Conservation (phyloP, 2,888 invertebrate genomes). For the Smittia aterrima region DNA sequence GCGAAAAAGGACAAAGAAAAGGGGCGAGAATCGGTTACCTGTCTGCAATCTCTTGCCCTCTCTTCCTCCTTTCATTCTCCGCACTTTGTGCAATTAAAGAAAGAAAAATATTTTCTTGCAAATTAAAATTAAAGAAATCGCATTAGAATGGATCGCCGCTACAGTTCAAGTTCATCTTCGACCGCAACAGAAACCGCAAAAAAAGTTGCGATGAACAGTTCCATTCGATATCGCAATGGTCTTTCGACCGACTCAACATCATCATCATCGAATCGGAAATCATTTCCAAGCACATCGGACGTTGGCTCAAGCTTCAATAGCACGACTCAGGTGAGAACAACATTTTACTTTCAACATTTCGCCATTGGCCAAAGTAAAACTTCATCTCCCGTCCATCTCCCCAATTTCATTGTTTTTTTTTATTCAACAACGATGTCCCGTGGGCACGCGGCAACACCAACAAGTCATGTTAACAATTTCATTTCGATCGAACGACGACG, state of each 20-base stretch:
- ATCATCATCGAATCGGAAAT: conserved; percentile 1
- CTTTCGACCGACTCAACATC: background rate
- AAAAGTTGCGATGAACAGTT: conserved; percentile 7
- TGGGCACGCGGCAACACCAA: conserved; percentile 3
- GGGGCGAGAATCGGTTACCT: background rate
- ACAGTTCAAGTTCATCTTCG: conserved; percentile 21
- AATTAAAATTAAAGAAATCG: background rate
- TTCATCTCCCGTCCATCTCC: background rate
- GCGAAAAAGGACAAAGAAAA: background rate
- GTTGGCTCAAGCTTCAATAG: background rate
- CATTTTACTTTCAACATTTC: conserved; percentile 16
- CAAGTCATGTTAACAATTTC: background rate
- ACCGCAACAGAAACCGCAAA: conserved; percentile 12
- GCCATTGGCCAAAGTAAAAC: background rate
- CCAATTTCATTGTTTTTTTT: background rate
- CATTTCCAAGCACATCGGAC: conserved; percentile 5
- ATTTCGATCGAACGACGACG: background rate
- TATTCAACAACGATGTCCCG: background rate
- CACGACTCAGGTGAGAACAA: conserved; percentile 18
- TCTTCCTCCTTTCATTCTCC: background rate
- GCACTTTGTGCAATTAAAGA: background rate
- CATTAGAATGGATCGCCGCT: conserved; percentile 25
- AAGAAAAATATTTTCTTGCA: background rate
- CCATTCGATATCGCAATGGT: conserved; percentile 26
- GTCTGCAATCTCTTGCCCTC: background rate